These are phyloP conservation scores for Gobionotothen gibberifrons DNA, from an alignment of 2,797 vertebrate species.

Conservation along the genomic window DNA sequence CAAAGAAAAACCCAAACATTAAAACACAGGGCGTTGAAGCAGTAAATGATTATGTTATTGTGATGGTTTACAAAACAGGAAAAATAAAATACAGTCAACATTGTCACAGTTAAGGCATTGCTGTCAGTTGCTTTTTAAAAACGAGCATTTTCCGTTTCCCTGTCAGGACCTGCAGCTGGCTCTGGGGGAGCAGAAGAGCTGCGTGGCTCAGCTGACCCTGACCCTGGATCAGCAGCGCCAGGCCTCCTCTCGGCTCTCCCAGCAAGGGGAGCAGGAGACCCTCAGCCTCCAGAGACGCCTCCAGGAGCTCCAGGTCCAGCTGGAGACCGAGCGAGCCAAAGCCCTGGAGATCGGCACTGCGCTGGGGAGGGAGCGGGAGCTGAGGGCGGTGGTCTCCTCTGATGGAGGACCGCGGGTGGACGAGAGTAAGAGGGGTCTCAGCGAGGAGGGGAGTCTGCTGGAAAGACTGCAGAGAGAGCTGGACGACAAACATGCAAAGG, in stretches of 20 bases:
- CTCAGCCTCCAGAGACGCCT: conserved; percentile 80
- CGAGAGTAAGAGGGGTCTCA: conserved; percentile 20
- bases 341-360: conserved; percentile 86
- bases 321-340: conserved; percentile 89
- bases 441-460: conserved; percentile 76
- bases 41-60: no score
- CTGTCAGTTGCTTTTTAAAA: neutral
- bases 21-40: no score
- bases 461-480: conserved; percentile 89
- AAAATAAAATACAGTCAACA: no score
- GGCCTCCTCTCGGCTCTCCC: conserved; percentile 83
- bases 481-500: conserved; percentile 88
- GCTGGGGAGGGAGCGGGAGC: conserved; percentile 86
- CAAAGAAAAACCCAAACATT: no score
- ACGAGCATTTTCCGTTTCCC: conserved; percentile 14
- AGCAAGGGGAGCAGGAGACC: conserved; percentile 83
- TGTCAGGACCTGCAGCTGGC: conserved; percentile 90
- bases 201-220: conserved; percentile 80
- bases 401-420: conserved; percentile 38
- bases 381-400: conserved; percentile 54
- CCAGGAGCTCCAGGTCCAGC: conserved; percentile 86
- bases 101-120: no score
- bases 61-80: no score
- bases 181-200: conserved; percentile 87
- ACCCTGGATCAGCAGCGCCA: conserved; percentile 88